Percentiles rank a stretch among this genome's conserved stretches.
phyloP scores from a whole-genome alignment of 2,113 vertebrate genomes.

The Phyllostomus hastatus region DNA sequence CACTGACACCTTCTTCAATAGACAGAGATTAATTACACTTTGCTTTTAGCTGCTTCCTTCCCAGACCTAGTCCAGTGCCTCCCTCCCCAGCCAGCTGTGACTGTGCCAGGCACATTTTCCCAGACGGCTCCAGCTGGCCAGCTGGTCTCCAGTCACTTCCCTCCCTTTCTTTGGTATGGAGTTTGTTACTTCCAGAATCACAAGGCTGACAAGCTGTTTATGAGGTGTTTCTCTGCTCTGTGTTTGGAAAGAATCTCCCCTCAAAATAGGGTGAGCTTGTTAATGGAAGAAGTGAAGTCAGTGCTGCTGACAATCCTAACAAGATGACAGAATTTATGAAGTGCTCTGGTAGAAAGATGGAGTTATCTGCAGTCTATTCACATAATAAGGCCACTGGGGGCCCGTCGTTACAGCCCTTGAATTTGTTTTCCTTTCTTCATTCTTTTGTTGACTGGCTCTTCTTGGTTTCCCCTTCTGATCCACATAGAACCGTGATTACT shows the following conservation, averaged over 20 bases:
- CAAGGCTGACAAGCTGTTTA: slow-evolving; percentile 48
- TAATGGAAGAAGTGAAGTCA: slow-evolving; percentile 88
- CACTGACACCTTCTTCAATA: not conserved
- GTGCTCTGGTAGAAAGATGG: slow-evolving; percentile 81
- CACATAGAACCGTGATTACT: slow-evolving; percentile 79
- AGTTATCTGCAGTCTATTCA: slow-evolving; percentile 87
- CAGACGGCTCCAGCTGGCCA: accelerated
- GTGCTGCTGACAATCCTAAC: slow-evolving; percentile 88
- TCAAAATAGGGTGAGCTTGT: slow-evolving; percentile 79
- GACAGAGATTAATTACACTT: not conserved
- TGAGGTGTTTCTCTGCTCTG: slow-evolving; percentile 15
- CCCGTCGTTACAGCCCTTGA: slow-evolving; percentile 81
- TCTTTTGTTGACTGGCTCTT: slow-evolving; percentile 82
- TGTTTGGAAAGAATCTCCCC: slow-evolving; percentile 47
- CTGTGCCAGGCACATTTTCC: accelerated
- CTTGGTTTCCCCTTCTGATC: slow-evolving; percentile 76
- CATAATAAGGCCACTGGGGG: slow-evolving; percentile 94
- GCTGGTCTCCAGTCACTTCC: not conserved
- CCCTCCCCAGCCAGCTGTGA: not conserved
- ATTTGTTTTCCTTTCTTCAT: slow-evolving; percentile 84
- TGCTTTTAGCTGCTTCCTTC: not conserved
- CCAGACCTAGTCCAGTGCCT: not conserved
- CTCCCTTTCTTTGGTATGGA: not conserved
- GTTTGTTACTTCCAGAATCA: not conserved
- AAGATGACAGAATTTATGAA: slow-evolving; percentile 94